These are phyloP conservation scores for Gasterosteus aculeatus DNA, from an alignment of 2,113 vertebrate genomes.

Conservation along the genomic window DNA sequence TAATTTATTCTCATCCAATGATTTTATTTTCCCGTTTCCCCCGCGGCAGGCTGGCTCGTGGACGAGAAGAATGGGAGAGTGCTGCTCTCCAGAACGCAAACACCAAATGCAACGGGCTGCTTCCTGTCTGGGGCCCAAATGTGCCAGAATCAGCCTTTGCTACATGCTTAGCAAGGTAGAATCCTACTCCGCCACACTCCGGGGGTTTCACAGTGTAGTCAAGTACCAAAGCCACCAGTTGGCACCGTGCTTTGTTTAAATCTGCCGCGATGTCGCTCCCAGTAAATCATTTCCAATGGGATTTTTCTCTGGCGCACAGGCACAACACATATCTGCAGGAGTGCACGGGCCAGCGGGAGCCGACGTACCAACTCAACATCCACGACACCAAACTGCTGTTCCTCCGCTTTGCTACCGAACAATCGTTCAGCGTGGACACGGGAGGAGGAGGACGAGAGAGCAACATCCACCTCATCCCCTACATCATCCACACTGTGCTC, in stretches of 20 bases:
- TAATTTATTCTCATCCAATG: not conserved
- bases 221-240: not conserved
- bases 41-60: conserved; percentile 87
- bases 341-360: conserved; percentile 96
- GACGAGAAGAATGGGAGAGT: conserved; percentile 98
- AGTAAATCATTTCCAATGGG: not conserved
- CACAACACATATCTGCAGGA: conserved; percentile 99
- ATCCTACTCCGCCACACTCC: not conserved
- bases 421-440: conserved; percentile 96
- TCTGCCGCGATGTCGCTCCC: not conserved
- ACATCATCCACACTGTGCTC: conserved; percentile 99
- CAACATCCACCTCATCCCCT: conserved; percentile 99
- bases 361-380: conserved; percentile 98
- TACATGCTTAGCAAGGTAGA: conserved; percentile 94
- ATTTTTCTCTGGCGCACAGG: conserved; percentile 69
- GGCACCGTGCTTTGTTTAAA: not conserved
- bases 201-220: not conserved
- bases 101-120: conserved; percentile 98
- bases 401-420: conserved; percentile 96
- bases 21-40: not conserved
- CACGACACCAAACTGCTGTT: conserved; percentile 98
- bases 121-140: conserved; percentile 97
- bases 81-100: conserved; percentile 98
- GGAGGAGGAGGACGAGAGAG: conserved; percentile 96
- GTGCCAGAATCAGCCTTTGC: conserved; percentile 99